Percentiles rank a stretch among this genome's conserved stretches.
These are phyloP conservation scores for Eubasilissa splendida DNA, from an alignment of 2,888 invertebrate species.

Conservation along the genomic window DNA sequence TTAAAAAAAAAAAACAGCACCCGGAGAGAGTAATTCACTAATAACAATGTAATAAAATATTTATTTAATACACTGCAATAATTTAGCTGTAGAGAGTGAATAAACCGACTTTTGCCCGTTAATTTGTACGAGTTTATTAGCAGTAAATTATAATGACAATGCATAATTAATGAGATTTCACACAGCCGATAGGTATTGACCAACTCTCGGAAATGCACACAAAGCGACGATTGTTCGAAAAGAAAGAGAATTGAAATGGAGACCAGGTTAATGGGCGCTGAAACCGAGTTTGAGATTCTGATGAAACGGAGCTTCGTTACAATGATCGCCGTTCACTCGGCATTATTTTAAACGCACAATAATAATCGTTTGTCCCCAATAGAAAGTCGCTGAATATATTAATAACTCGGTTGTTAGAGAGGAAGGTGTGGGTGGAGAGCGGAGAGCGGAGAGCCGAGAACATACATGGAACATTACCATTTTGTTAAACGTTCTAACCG, in stretches of 20 bases:
- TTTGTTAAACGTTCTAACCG: too few relatives aligned
- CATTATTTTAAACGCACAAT: slow-evolving; percentile 1
- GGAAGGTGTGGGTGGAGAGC: too few relatives aligned
- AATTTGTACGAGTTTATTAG: background rate
- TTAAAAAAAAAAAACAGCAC: too few relatives aligned
- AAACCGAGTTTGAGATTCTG: background rate
- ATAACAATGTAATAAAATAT: too few relatives aligned
- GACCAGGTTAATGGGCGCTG: background rate
- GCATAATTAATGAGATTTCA: slow-evolving; percentile 20
- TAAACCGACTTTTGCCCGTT: background rate
- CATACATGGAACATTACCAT: too few relatives aligned
- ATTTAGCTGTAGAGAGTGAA: too few relatives aligned
- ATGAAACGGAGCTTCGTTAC: background rate
- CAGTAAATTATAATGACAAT: slow-evolving; percentile 8
- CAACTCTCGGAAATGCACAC: slow-evolving; percentile 23
- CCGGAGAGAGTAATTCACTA: too few relatives aligned
- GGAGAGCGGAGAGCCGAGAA: too few relatives aligned
- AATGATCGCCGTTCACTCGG: background rate
- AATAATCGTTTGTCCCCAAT: background rate
- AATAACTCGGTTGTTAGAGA: too few relatives aligned
- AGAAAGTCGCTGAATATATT: background rate
- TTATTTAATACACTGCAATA: too few relatives aligned
- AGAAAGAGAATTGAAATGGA: background rate
- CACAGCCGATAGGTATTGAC: slow-evolving; percentile 11
- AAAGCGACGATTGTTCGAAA: slow-evolving; percentile 16